Evolutionary conservation across 2,113 vertebrate species (phyloP).

Genomic region (Calcarius ornatus): DNA sequence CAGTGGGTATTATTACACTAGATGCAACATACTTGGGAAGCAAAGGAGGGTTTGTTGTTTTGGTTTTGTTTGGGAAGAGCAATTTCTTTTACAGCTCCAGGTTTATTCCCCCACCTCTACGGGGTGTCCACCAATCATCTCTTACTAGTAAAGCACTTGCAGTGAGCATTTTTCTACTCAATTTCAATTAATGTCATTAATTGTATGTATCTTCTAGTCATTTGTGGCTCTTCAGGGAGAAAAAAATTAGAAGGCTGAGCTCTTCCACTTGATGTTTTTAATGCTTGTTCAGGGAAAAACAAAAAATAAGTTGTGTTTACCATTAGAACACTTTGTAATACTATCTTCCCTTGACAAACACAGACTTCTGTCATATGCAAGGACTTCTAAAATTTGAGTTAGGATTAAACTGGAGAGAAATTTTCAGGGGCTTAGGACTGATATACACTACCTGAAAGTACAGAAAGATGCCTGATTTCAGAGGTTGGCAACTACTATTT

Average conservation of each 20-base stretch:
- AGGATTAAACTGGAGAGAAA: neutral
- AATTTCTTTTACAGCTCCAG: neutral
- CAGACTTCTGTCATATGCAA: neutral
- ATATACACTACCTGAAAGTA: neutral
- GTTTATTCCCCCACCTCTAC: neutral
- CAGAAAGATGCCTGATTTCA: neutral
- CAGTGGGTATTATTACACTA: neutral
- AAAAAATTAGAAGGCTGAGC: neutral
- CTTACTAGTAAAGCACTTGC: neutral
- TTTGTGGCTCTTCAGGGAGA: neutral
- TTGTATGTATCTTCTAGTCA: neutral
- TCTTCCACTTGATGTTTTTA: neutral
- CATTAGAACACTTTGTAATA: neutral
- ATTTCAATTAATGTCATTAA: too few relatives aligned
- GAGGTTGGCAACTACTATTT: neutral
- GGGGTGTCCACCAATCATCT: neutral
- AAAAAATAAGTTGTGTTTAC: neutral
- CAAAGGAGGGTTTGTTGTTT: neutral
- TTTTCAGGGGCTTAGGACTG: neutral
- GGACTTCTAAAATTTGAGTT: neutral
- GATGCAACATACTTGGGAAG: neutral
- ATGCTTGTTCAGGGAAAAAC: neutral
- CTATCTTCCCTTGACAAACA: neutral
- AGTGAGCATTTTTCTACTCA: too few relatives aligned
- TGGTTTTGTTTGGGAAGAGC: rapidly evolving